phyloP scores from a whole-genome alignment of 2,888 invertebrate species.

The Tortricodes alternella region DNA sequence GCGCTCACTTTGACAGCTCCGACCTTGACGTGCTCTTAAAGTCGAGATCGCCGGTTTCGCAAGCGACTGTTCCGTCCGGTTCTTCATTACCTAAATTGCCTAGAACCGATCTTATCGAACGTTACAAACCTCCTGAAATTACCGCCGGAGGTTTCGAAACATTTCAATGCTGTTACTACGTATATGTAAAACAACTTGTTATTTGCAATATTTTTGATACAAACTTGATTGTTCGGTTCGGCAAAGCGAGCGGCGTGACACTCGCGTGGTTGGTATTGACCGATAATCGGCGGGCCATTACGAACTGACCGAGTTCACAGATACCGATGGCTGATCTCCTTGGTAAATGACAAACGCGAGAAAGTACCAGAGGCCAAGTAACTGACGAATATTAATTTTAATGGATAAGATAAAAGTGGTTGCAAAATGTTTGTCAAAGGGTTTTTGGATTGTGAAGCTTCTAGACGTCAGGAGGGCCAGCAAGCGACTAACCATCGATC shows the following conservation, averaged over 20 bases:
- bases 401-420: neutral
- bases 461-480: neutral
- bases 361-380: conserved; percentile 14
- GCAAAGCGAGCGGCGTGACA: conserved; percentile 13
- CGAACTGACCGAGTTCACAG: conserved; percentile 24
- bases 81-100: conserved; percentile 3
- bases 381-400: neutral
- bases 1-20: conserved; percentile 56
- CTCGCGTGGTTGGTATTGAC: conserved; percentile 21
- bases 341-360: conserved; percentile 21
- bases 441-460: neutral
- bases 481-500: conserved; percentile 18
- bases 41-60: conserved; percentile 30
- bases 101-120: conserved; percentile 15
- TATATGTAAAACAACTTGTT: neutral
- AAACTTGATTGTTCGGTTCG: conserved; percentile 15
- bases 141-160: conserved; percentile 9
- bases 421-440: neutral
- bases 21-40: conserved; percentile 59
- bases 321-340: conserved; percentile 24
- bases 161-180: neutral
- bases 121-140: conserved; percentile 13
- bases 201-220: conserved; percentile 4
- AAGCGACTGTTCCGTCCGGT: conserved; percentile 22
- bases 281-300: conserved; percentile 26